Base-by-base conservation (phyloP, 1,140 invertebrate species). In the Drosophila pseudoobscura region DNA sequence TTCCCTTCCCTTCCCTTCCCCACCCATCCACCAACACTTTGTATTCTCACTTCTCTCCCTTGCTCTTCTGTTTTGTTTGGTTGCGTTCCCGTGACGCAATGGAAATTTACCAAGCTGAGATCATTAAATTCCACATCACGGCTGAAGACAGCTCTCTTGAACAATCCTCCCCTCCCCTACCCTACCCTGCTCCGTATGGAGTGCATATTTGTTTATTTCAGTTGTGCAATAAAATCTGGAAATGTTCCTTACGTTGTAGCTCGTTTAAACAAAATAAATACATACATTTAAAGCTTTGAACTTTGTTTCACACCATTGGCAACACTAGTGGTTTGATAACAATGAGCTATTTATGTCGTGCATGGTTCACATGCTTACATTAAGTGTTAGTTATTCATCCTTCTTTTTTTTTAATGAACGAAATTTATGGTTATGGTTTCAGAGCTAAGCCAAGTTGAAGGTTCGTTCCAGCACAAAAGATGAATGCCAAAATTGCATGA, bases 21-120 rank as follows among this genome's bases (percentile, higher is more conserved):
- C 0, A 2, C 1, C 20, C 20, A 20, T 1, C 58, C 59, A 64
- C 62, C 17, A 24, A 26, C 11, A 24, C 9, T 13, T 11, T 35
- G 31, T 35, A 11, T 9, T 35, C 31, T 35, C 3, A 9, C 9
- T 35, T 35, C 31, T 11, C 2, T 3, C 31, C 31, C 3, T 35
- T 11, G 11, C 3, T 56, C 41, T 44, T 56, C 6, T 22, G 15
- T 8, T 31, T 43, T 22, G 26, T 55, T 7, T 49, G 31, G 24
- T 29, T 41, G 31, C 13, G 35, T 29, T 49, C 24, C 49, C 20
- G 26, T n/a, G 24, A 66, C 35, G 31, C 62, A 68, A 45, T 68
- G 64, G 64, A 68, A 68, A 68, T 22, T 68, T 68, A 55, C 64
- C 64, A 68, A 49, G 39, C 63, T 35, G 31, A 35, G 41, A 68